Conservation (phyloP, 2,113 vertebrate species). For the Genyomyrus donnyi region DNA sequence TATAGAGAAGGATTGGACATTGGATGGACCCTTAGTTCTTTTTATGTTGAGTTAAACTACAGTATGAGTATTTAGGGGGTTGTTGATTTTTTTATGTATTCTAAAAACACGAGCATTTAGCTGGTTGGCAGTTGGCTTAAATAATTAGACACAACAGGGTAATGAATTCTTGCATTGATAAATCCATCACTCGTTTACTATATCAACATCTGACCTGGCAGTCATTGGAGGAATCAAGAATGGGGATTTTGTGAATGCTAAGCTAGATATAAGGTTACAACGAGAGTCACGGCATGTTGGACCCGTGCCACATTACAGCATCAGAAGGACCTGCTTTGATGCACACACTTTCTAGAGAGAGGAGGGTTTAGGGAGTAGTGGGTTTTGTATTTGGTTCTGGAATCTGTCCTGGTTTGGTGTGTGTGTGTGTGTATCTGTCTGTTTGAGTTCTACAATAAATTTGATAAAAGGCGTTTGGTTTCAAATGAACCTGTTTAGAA, state of each 20-base stretch:
- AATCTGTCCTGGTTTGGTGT: neutral
- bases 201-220: neutral
- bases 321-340: neutral
- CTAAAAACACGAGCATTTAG: neutral
- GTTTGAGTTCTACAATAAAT: neutral
- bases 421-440: neutral
- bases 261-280: neutral
- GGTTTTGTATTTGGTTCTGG: neutral
- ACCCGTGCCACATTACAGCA: neutral
- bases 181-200: neutral
- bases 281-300: neutral
- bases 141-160: neutral
- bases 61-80: neutral
- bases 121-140: neutral
- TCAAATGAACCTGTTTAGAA: conserved; percentile 38
- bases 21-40: neutral
- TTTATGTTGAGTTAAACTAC: neutral
- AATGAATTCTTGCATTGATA: neutral
- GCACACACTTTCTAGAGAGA: neutral
- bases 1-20: neutral
- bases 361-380: neutral
- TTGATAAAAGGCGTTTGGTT: conserved; percentile 31
- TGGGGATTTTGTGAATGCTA: neutral
- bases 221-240: neutral
- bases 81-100: neutral